Conservation (phyloP, 2,888 invertebrate species). For the Dorcus parallelipipedus region DNA sequence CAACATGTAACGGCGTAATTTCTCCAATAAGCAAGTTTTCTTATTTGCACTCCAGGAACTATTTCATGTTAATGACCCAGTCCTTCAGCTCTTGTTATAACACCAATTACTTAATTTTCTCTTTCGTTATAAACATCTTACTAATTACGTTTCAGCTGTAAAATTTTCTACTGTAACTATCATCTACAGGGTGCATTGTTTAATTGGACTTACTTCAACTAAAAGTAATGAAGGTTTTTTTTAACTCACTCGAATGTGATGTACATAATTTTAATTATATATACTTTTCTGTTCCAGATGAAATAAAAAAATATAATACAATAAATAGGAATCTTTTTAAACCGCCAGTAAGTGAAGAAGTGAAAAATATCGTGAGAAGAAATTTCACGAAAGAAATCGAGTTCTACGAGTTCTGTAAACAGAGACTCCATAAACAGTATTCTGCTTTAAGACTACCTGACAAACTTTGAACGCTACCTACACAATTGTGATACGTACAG, state of each 20-base stretch:
- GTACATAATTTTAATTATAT: conserved; percentile 1
- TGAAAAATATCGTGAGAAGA: conserved; percentile 78
- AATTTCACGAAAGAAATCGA: conserved; percentile 89
- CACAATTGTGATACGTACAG: too few relatives aligned
- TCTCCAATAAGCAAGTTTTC: too few relatives aligned
- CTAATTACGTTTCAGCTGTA: too few relatives aligned
- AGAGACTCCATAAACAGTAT: conserved; percentile 77
- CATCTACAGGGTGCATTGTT: too few relatives aligned
- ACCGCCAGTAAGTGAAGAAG: conserved; percentile 79
- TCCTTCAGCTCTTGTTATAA: too few relatives aligned
- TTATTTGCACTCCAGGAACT: too few relatives aligned
- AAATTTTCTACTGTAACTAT: too few relatives aligned
- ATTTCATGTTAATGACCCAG: too few relatives aligned
- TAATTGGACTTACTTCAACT: background rate
- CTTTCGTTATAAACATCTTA: too few relatives aligned
- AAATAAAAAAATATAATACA: conserved; percentile 70
- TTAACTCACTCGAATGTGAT: too few relatives aligned
- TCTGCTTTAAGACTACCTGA: conserved; percentile 61
- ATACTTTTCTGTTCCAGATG: conserved; percentile 55
- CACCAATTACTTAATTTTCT: too few relatives aligned
- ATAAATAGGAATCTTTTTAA: conserved; percentile 86
- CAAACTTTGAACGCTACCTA: conserved; percentile 5
- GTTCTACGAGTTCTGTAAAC: conserved; percentile 87
- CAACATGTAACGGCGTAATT: too few relatives aligned
- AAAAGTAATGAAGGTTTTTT: background rate